phyloP scores from a whole-genome alignment of 2,888 invertebrate genomes.

The Masnerella sp. region DNA sequence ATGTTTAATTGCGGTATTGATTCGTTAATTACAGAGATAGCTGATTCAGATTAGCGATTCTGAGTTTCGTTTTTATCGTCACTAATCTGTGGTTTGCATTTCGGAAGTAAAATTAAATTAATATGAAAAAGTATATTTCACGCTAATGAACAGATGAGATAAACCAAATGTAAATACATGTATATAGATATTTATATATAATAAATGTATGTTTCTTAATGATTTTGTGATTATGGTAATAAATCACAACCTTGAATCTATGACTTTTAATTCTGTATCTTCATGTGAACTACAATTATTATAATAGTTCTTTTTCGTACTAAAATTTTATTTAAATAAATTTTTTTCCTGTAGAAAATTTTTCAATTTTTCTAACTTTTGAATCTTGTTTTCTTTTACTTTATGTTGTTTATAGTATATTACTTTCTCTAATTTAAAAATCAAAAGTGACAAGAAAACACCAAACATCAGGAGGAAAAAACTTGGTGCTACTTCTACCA shows the following conservation, averaged over 20 bases:
- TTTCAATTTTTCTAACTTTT: constrained; percentile 4
- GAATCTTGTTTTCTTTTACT: not conserved
- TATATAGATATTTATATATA: constrained; percentile 12
- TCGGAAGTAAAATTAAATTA: constrained; percentile 18
- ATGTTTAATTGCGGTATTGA: constrained; percentile 38
- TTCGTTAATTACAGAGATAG: constrained; percentile 41
- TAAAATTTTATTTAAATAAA: constrained; percentile 6
- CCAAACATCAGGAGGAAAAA: constrained; percentile 66
- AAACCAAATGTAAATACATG: constrained; percentile 23
- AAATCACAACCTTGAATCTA: constrained; percentile 11
- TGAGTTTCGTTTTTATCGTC: constrained; percentile 27
- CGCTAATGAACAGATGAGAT: not conserved
- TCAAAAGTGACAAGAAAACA: constrained; percentile 56
- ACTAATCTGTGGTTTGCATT: constrained; percentile 19
- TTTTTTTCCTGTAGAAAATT: constrained; percentile 3
- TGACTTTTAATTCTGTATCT: constrained; percentile 20
- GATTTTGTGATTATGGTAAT: constrained; percentile 5
- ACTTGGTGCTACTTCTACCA: constrained; percentile 70
- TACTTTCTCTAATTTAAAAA: constrained; percentile 59
- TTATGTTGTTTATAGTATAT: constrained; percentile 12
- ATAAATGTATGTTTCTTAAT: constrained; percentile 6
- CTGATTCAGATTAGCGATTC: constrained; percentile 33
- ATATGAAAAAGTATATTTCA: not conserved
- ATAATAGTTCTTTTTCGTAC: not conserved
- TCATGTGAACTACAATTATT: not conserved